Percentiles rank a stretch among this genome's conserved stretches.
Conservation (phyloP, 2,113 vertebrate species). For the Gavialis gangeticus region DNA sequence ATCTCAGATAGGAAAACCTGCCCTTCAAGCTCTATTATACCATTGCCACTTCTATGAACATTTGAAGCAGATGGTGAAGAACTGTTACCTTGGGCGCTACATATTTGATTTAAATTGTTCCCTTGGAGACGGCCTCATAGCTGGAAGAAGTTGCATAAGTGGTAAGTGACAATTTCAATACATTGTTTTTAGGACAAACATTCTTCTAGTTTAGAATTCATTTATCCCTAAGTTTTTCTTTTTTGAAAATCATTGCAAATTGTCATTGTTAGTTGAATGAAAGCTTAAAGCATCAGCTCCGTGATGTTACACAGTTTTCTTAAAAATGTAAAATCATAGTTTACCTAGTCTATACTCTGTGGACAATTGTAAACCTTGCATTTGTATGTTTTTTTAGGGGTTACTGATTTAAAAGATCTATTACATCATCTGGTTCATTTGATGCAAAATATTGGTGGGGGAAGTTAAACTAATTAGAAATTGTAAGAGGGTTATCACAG, state of each 20-base stretch:
- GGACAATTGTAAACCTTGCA: neutral
- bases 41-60: slow-evolving; percentile 93
- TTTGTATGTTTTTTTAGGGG: neutral
- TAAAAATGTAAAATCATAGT: neutral
- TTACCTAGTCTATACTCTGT: neutral
- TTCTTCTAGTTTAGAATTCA: neutral
- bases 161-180: slow-evolving; percentile 54
- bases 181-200: neutral
- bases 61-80: slow-evolving; percentile 83
- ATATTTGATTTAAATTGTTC: slow-evolving; percentile 79
- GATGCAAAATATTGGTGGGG: neutral
- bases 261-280: neutral
- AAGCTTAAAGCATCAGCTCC: neutral
- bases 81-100: slow-evolving; percentile 85
- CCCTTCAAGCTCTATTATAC: slow-evolving; percentile 89
- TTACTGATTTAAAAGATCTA: neutral
- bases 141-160: slow-evolving; percentile 25
- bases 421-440: neutral
- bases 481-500: neutral
- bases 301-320: neutral
- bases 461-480: neutral
- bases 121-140: neutral
- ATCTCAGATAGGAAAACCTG: slow-evolving; percentile 88
- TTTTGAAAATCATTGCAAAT: neutral
- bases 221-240: neutral